These are phyloP conservation scores for Heterodera schachtii DNA, from an alignment of 1,140 invertebrate genomes.

Conservation along the genomic window DNA sequence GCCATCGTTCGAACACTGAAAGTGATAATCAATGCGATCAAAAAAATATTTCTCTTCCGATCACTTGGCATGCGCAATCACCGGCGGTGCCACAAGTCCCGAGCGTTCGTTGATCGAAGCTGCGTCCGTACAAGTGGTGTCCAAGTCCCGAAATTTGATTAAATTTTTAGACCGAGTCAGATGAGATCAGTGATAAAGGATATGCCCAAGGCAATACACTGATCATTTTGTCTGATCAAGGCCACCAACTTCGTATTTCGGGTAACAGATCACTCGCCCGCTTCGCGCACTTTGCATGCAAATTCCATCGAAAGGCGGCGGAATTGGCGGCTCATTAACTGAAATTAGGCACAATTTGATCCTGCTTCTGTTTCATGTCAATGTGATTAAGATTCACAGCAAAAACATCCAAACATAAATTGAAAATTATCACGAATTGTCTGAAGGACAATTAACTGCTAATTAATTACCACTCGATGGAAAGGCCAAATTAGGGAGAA, in stretches of 20 bases:
- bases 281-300: slow-evolving; percentile 55
- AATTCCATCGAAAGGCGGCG: slow-evolving; percentile 56
- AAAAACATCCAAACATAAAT: no score
- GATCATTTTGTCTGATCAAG: no score
- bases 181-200: no score
- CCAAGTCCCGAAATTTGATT: slow-evolving; percentile 32
- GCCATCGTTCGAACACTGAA: slow-evolving; percentile 64
- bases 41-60: slow-evolving; percentile 18
- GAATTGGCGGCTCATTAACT: slow-evolving; percentile 63
- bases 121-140: slow-evolving; percentile 62
- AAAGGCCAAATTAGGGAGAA: no score
- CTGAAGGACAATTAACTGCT: not conserved
- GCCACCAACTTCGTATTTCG: slow-evolving; percentile 46
- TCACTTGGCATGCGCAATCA: slow-evolving; percentile 59
- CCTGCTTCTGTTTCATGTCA: not conserved
- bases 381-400: no score
- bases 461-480: not conserved
- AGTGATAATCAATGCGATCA: not conserved
- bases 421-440: no score
- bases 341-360: slow-evolving; percentile 36
- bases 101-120: slow-evolving; percentile 37
- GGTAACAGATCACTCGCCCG: slow-evolving; percentile 62
- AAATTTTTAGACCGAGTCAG: no score
- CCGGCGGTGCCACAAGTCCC: slow-evolving; percentile 58
- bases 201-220: no score